Evolutionary conservation across 2,888 invertebrate genomes (phyloP), one percentile per base, ranked within the genome.

Genomic region (Holacanthella duospinosa): DNA sequence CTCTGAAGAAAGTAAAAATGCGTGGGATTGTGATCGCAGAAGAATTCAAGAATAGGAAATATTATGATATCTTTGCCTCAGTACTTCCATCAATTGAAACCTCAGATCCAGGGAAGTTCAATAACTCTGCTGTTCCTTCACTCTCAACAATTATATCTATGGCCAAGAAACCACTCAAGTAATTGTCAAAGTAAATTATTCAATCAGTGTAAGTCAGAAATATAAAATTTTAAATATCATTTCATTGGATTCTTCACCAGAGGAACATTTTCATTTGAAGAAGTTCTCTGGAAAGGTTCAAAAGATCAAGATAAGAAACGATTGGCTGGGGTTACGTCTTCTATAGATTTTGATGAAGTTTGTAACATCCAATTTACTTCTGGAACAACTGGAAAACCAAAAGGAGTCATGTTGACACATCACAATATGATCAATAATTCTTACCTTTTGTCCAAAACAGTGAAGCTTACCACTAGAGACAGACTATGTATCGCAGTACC

Each of bases 341-440:
- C 75, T 0, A 80, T 89, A 16, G 80, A 83, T 58, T 84, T 87
- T 43, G 86, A 87, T 75, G 82, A 83, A 54, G 81, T 85, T 0
- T 84, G 83, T 71, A 89, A 87, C 75, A 85, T 93, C 69, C 85
- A 89, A 75, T 91, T 90, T 75, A 90, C 91, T 1, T 92, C 91
- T 1, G 80, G 80, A 36, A 79, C 80, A 2, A 79, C 79, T 9
- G 79, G 79, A 4, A 74, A 73, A 59, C 79, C 80, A 1, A 80
- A 80, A 69, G 81, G 79, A 28, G 78, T 76, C 3, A 76, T 76
- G 43, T 70, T 79, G 2, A 73, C 77, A 2, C 81, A 81, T 71
- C 79, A 80, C 73, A 80, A 79, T 73, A 77, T 81, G 25, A 73
- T 81, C 55, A 81, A 81, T 74, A 81, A 81, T 71, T 76, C 77